Percentiles rank a stretch among this genome's conserved stretches.
These are phyloP conservation scores for Torymus texanus DNA, from an alignment of 2,888 invertebrate genomes.

Conservation along the genomic window DNA sequence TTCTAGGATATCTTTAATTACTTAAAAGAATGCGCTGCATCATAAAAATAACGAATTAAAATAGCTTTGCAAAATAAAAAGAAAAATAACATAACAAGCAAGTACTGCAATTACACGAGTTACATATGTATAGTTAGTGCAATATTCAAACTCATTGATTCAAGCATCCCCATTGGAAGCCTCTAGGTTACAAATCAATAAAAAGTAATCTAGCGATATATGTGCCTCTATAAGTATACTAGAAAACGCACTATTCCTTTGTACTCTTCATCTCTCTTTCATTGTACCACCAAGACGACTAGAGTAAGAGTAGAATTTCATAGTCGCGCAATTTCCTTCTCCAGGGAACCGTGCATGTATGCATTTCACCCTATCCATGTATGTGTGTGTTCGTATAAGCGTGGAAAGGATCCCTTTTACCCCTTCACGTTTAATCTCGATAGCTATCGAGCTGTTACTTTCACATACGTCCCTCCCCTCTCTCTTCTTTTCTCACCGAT, in stretches of 20 bases:
- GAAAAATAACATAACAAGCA: no score
- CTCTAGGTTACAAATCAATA: neutral
- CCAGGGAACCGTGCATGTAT: neutral
- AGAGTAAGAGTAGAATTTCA: conserved; percentile 10
- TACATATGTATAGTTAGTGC: no score
- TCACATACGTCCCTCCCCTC: neutral
- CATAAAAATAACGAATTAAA: no score
- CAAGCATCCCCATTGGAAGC: neutral
- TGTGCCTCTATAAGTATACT: neutral
- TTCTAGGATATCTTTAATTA: no score
- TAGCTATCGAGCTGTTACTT: conserved; percentile 15
- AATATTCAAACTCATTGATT: no score
- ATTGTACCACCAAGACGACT: neutral
- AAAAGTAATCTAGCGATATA: conserved; percentile 8
- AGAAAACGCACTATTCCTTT: neutral
- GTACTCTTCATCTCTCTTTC: no score
- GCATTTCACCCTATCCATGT: neutral
- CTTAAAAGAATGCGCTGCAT: no score
- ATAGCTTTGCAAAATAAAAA: no score
- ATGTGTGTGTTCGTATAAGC: neutral
- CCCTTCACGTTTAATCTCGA: conserved; percentile 32
- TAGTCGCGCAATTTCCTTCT: conserved; percentile 20
- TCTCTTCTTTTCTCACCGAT: no score
- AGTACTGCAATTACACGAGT: no score
- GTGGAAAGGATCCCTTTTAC: conserved; percentile 6